These are phyloP conservation scores for Lymantria monacha DNA, from an alignment of 2,888 invertebrate species.

Conservation along the genomic window DNA sequence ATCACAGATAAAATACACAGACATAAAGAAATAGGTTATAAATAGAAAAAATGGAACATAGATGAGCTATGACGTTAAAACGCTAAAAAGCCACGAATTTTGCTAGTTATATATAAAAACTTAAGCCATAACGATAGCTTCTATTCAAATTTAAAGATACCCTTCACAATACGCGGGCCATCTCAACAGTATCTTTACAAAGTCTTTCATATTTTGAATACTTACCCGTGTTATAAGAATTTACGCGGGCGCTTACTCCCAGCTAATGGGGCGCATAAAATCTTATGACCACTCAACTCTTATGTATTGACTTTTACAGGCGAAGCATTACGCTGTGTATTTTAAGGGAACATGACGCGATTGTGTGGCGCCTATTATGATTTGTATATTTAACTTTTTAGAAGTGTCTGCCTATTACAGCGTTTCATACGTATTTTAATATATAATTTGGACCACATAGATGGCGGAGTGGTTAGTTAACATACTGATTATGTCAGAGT, in stretches of 20 bases:
- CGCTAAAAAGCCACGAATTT: too few relatives aligned
- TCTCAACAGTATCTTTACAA: slow-evolving; percentile 22
- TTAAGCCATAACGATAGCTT: neutral
- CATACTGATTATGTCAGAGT: too few relatives aligned
- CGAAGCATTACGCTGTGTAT: slow-evolving; percentile 40
- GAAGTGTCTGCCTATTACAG: neutral
- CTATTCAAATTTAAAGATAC: neutral
- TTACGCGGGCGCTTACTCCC: slow-evolving; percentile 74
- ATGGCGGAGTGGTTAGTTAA: too few relatives aligned
- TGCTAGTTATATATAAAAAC: too few relatives aligned
- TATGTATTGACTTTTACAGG: slow-evolving; percentile 74
- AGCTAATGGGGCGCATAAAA: slow-evolving; percentile 77
- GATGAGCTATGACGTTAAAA: too few relatives aligned
- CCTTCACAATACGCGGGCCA: too few relatives aligned
- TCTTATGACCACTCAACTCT: slow-evolving; percentile 75
- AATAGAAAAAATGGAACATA: too few relatives aligned
- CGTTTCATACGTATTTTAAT: too few relatives aligned
- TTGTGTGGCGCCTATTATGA: slow-evolving; percentile 31
- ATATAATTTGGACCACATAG: too few relatives aligned
- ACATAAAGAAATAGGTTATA: too few relatives aligned
- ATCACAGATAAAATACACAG: too few relatives aligned
- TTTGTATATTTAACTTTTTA: slow-evolving; percentile 26
- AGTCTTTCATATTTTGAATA: slow-evolving; percentile 77
- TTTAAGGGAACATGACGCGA: slow-evolving; percentile 45
- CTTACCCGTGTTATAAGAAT: slow-evolving; percentile 79